These are phyloP conservation scores for Melinaea marsaeus DNA, from an alignment of 2,888 invertebrate genomes.

Conservation along the genomic window DNA sequence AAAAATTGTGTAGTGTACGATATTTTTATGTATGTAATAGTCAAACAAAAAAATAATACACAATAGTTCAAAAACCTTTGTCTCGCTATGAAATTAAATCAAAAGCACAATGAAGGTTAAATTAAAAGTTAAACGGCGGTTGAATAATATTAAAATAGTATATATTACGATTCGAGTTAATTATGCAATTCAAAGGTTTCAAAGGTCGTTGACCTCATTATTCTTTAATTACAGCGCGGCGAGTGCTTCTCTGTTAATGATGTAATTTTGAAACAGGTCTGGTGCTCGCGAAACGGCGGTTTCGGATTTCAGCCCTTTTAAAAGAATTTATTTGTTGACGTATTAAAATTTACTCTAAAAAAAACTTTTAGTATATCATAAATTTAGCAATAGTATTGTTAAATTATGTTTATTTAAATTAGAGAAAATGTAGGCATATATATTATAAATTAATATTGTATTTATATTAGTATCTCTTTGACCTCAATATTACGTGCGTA, in stretches of 20 bases:
- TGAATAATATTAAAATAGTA: background rate
- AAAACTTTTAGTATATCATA: too few species aligned
- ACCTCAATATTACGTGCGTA: slow-evolving; percentile 23
- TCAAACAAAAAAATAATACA: too few species aligned
- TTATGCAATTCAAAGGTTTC: slow-evolving; percentile 21
- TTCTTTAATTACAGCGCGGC: slow-evolving; percentile 20
- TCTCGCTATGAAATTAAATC: too few species aligned
- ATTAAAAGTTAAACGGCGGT: too few species aligned
- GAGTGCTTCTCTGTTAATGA: slow-evolving; percentile 3
- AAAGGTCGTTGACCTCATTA: slow-evolving; percentile 27
- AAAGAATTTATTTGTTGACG: background rate
- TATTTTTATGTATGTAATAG: too few species aligned
- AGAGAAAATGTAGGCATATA: too few species aligned
- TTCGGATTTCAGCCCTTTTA: background rate
- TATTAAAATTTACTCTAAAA: background rate
- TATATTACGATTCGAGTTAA: slow-evolving; percentile 3
- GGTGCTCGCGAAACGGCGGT: background rate
- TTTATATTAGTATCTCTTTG: slow-evolving; percentile 12
- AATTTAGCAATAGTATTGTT: too few species aligned
- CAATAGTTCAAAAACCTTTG: too few species aligned
- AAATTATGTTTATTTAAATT: too few species aligned
- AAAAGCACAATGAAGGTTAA: too few species aligned
- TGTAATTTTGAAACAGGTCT: slow-evolving; percentile 5
- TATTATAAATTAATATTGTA: background rate
- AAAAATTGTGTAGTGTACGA: too few species aligned